These are phyloP conservation scores for Pseudomyrmex cubaensis DNA, from an alignment of 1,140 invertebrate species.

Conservation along the genomic window DNA sequence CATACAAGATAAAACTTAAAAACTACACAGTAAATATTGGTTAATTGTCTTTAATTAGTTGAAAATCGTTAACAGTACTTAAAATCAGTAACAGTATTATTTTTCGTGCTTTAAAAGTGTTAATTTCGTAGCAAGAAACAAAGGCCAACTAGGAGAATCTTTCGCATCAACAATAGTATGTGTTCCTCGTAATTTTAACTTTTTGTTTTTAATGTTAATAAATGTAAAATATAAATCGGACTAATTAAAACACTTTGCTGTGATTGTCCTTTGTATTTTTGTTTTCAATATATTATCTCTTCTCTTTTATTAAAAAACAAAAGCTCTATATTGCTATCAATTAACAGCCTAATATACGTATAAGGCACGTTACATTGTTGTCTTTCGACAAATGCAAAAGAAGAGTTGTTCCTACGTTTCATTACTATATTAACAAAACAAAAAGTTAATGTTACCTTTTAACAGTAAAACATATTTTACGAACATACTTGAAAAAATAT, in stretches of 20 bases:
- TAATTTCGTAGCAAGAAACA: conserved; percentile 52
- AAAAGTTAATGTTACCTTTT: background rate
- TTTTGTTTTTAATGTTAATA: conserved; percentile 45
- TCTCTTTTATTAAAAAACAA: conserved; percentile 21
- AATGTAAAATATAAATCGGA: background rate
- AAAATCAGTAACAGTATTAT: conserved; percentile 46
- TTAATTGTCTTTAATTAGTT: conserved; percentile 74
- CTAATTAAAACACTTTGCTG: background rate
- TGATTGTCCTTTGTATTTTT: background rate
- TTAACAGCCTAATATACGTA: conserved; percentile 61
- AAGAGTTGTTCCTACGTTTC: conserved; percentile 28
- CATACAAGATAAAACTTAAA: conserved; percentile 74
- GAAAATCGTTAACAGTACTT: conserved; percentile 58
- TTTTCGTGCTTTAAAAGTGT: conserved; percentile 11
- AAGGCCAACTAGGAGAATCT: conserved; percentile 73
- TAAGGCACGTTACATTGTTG: conserved; percentile 75
- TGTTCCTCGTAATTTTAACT: conserved; percentile 58
- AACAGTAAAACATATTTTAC: conserved; percentile 11
- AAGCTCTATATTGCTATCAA: conserved; percentile 18
- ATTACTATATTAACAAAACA: background rate
- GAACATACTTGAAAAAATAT: conserved; percentile 9
- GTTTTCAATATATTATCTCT: background rate
- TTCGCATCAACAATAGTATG: conserved; percentile 70
- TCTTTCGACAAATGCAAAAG: conserved; percentile 54
- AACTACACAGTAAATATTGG: conserved; percentile 75